Conservation (phyloP, 1,140 invertebrate genomes). For the Muscidifurax raptorellus region DNA sequence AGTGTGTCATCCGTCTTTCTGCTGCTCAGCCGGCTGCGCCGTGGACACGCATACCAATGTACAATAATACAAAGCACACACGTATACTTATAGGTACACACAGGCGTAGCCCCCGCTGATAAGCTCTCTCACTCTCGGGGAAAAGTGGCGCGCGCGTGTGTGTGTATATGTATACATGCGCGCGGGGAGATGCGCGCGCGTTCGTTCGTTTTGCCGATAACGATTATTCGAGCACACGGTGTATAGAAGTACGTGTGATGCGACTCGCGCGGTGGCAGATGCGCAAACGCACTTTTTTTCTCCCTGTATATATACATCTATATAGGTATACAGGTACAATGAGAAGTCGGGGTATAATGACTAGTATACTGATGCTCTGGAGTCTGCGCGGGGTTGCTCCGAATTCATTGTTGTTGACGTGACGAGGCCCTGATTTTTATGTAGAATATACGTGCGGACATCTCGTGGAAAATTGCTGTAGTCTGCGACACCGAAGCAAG, state of each 20-base stretch:
- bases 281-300: constrained; percentile 35
- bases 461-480: neutral
- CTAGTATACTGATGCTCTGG: neutral
- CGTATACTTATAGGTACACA: neutral
- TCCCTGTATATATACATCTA: neutral
- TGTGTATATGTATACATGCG: neutral
- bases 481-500: too few relatives aligned
- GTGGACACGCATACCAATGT: too few relatives aligned
- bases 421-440: constrained; percentile 4
- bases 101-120: too few relatives aligned
- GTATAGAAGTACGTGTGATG: neutral
- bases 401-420: neutral
- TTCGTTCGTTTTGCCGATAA: constrained; percentile 29
- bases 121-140: too few relatives aligned
- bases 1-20: too few relatives aligned
- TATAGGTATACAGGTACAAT: too few relatives aligned
- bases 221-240: constrained; percentile 28
- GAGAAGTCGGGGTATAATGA: neutral
- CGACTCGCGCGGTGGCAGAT: neutral
- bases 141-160: too few relatives aligned
- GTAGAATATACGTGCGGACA: neutral
- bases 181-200: too few relatives aligned
- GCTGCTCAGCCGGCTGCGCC: neutral
- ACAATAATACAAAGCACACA: too few relatives aligned
- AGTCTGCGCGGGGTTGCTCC: neutral